phyloP scores from a whole-genome alignment of 2,888 invertebrate species.

The Epinotia demarniana region DNA sequence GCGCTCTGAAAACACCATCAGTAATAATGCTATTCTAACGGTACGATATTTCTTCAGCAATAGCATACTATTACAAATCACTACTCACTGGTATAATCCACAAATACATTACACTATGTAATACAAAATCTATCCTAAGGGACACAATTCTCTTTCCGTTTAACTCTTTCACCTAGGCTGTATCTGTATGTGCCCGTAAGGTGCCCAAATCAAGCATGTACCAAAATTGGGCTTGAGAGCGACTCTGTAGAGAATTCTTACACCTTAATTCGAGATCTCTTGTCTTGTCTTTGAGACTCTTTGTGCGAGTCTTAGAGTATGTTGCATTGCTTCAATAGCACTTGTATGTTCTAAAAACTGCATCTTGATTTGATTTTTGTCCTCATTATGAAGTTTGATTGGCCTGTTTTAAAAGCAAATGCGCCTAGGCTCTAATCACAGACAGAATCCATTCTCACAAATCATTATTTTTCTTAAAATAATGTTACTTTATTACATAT shows the following conservation, averaged over 20 bases:
- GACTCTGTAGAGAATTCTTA: constrained; percentile 14
- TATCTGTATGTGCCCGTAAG: neutral
- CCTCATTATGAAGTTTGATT: constrained; percentile 2
- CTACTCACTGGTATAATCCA: constrained; percentile 26
- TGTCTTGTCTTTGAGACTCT: constrained; percentile 25
- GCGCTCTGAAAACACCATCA: neutral
- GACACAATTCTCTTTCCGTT: constrained; percentile 21
- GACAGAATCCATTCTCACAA: constrained; percentile 7
- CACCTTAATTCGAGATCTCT: constrained; percentile 40
- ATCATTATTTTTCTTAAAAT: constrained; percentile 2
- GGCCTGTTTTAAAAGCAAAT: neutral
- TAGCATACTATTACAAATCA: constrained; percentile 5
- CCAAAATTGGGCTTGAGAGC: neutral
- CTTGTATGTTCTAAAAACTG: neutral
- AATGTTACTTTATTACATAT: neutral
- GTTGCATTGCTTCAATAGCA: neutral
- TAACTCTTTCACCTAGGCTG: neutral
- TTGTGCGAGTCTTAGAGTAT: neutral
- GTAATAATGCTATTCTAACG: neutral
- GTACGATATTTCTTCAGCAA: neutral
- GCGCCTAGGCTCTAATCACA: constrained; percentile 1
- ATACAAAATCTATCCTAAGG: constrained; percentile 41
- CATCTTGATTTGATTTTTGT: neutral
- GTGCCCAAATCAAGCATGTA: neutral
- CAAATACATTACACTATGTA: constrained; percentile 41